A percentile compares a stretch with the other conserved stretches of the same genome.
phyloP scores from a whole-genome alignment of 2,797 vertebrate genomes.

The Takifugu rubripes region DNA sequence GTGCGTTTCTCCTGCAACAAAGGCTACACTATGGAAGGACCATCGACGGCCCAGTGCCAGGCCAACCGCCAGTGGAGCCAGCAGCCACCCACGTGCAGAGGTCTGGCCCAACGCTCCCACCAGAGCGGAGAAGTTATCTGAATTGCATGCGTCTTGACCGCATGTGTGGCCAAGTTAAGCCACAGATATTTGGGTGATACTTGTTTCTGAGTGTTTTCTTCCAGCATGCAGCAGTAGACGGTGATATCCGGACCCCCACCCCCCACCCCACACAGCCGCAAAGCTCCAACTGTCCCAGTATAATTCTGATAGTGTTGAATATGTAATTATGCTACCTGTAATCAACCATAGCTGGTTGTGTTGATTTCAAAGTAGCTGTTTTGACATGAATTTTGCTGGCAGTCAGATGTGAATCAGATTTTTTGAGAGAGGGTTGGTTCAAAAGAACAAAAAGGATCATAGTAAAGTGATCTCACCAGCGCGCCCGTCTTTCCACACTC shows the following conservation, averaged over 20 bases:
- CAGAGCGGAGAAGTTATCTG: constrained; percentile 17
- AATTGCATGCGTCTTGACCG: constrained; percentile 24
- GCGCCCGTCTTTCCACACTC: too few species aligned
- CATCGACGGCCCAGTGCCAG: constrained; percentile 91
- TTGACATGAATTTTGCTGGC: constrained; percentile 36
- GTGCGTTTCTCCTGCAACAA: constrained; percentile 93
- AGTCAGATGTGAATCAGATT: constrained; percentile 41
- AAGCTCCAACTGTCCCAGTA: too few species aligned
- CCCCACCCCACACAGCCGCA: too few species aligned
- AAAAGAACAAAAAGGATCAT: constrained; percentile 36
- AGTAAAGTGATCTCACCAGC: constrained; percentile 27
- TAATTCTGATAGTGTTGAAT: constrained; percentile 9
- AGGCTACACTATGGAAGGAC: constrained; percentile 94
- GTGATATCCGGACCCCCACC: neutral
- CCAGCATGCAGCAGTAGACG: constrained; percentile 7
- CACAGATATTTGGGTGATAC: neutral
- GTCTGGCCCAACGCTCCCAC: constrained; percentile 58
- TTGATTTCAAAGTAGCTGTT: constrained; percentile 39
- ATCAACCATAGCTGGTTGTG: constrained; percentile 12
- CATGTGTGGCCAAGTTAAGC: constrained; percentile 14
- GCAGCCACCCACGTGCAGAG: constrained; percentile 93
- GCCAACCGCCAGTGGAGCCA: constrained; percentile 94
- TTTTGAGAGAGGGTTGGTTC: constrained; percentile 30
- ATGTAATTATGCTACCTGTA: constrained; percentile 15
- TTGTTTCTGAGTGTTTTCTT: too few species aligned